Base-by-base conservation (phyloP, 2,888 invertebrate genomes). In the Uloborus plumipes region DNA sequence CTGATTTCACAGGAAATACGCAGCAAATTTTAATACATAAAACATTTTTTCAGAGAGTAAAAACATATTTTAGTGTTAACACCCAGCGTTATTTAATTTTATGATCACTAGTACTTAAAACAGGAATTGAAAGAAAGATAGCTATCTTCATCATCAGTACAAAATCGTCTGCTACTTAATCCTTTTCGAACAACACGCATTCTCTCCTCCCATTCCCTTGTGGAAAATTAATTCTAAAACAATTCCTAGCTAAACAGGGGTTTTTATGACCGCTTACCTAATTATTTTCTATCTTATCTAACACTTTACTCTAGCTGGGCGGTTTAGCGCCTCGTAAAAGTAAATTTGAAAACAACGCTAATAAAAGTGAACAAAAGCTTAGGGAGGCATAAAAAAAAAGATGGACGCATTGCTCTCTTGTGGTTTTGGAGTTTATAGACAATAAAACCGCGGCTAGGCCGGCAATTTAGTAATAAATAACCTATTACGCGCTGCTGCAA, bases 401-500 rank as follows among this genome's bases (percentile, higher is more conserved):
- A 11, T 51, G 51, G 53, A 73, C 50, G 22, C 47, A 18, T 22
- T 9, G 53, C n/a, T 39, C 39, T 39, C 39, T 39, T 39, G 55
- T 18, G 55, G n/a, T 55, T 55, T 55, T 55, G 59, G 79, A 53
- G 51, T 80, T 80, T 80, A 80, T 80, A 22, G 79, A 50, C 59
- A 72, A 80, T 80, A 80, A 80, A 80, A 73, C 67, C 66, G 59
- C 55, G 26, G 53, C 53, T 49, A 39, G n/a, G 79, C 61, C 47
- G 62, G 39, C 51, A 59, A 62, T 77, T 61, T 61, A 51, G 78
- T 39, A 53, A 66, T 79, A 79, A 79, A 79, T 67, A 67, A 72
- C 72, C 39, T 66, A 67, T 79, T 79, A 79, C 59, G 39, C 18
- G 26, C 50, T 26, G 58, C 66, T 14, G 39, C 58, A 59, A 66